Evolutionary conservation across 2,888 invertebrate genomes (phyloP), one percentile per base, ranked within the genome.

Genomic region (Eumerus sabulonum): DNA sequence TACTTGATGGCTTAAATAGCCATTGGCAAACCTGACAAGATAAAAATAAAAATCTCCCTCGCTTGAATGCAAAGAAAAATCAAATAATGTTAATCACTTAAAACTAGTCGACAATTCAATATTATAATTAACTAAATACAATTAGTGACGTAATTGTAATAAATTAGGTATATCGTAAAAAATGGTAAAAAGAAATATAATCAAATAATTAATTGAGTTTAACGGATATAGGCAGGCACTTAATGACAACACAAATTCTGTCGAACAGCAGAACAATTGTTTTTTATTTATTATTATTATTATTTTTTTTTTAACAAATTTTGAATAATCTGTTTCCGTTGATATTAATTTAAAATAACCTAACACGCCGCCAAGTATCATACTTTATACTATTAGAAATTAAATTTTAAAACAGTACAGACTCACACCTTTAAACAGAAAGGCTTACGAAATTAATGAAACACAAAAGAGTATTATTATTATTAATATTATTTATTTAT

Each of bases 61-160:
- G 14, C 42, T 54, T 66, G 54, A n/a, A n/a, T 40, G 40, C 40
- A 40, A 40, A 40, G 13, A 51, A 56, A 60, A 59, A n/a, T n/a
- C 50, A 54, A 73, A 67, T 9, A 56, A 66, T 51, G 60, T 44
- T 76, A 81, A 79, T 82, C 81, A 79, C 82, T 73, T 74, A 81
- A 67, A 74, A 71, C 77, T 81, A 81, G 81, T 81, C 81, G 81
- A 76, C 51, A 76, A 62, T 76, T 76, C 72, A 81, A 71, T 81
- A 76, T 81, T 81, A 81, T 76, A 62, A 81, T 44, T 66, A 60
- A 27, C 56, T 76, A 40, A 66, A 64, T 42, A 54, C 18, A 53
- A 73, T 79, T 82, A 81, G 82, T 76, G 66, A 83, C 81, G 82
- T 82, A 83, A 83, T 81, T 83, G 73, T 76, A 76, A 70, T 74